Percentiles rank a stretch among this genome's conserved stretches.
Conservation (phyloP, 2,888 invertebrate genomes). For the Morpho helenor region DNA sequence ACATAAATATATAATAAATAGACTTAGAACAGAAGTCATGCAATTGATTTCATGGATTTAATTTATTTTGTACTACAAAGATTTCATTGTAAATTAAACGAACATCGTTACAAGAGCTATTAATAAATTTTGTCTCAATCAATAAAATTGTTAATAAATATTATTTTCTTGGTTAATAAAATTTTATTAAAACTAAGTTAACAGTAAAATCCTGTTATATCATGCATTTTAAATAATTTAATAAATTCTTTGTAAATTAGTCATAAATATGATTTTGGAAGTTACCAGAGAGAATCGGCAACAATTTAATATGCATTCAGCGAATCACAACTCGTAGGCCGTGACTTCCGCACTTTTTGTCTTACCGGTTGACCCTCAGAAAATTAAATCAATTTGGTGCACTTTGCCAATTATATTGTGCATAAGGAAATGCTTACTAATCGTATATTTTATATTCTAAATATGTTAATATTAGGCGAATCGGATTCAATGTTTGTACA, state of each 20-base stretch:
- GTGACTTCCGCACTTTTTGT: conserved; percentile 48
- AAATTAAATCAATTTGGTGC: conserved; percentile 29
- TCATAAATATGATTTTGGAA: conserved; percentile 8
- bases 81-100: too few relatives aligned
- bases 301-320: conserved; percentile 23
- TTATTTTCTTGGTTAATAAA: too few relatives aligned
- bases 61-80: too few relatives aligned
- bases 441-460: too few relatives aligned
- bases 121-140: too few relatives aligned
- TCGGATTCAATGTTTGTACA: neutral
- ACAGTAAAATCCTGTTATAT: neutral
- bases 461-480: neutral
- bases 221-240: neutral
- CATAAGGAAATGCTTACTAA: too few relatives aligned
- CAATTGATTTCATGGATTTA: too few relatives aligned
- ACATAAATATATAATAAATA: too few relatives aligned
- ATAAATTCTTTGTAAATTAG: neutral
- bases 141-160: too few relatives aligned
- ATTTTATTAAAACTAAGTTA: too few relatives aligned
- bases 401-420: conserved; percentile 12
- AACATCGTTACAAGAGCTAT: too few relatives aligned
- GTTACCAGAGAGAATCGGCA: conserved; percentile 20
- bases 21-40: too few relatives aligned
- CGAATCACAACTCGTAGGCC: conserved; percentile 29
- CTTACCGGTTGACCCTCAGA: conserved; percentile 34